Evolutionary conservation across 2,113 vertebrate genomes (phyloP).

Genomic region (Ia io): DNA sequence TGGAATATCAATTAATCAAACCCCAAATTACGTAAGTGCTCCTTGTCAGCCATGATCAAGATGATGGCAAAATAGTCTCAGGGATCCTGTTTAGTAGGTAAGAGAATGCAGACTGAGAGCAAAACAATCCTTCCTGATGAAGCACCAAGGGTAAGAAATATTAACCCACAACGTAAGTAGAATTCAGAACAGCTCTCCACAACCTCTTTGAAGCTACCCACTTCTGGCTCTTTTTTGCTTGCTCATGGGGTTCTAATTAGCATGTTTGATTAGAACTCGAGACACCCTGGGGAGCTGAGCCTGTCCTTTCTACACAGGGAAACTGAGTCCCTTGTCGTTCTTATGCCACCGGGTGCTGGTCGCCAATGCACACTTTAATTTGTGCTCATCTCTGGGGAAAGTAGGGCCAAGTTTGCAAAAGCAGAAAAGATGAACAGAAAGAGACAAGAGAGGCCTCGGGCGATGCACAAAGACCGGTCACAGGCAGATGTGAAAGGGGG

Average conservation of each 20-base stretch:
- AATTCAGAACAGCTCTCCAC: not conserved
- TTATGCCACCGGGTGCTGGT: not conserved
- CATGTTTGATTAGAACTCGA: slow-evolving; percentile 3
- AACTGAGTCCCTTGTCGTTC: slow-evolving; percentile 25
- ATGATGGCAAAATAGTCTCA: not conserved
- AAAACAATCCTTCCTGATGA: not conserved
- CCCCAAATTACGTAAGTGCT: not conserved
- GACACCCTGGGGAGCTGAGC: not conserved
- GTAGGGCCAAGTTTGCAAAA: slow-evolving; percentile 14
- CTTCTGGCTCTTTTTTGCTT: not conserved
- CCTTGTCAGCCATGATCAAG: not conserved
- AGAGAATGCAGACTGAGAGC: not conserved
- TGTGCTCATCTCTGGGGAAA: slow-evolving; percentile 6
- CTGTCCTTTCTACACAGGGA: not conserved
- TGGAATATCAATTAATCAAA: not conserved
- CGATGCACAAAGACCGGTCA: slow-evolving; percentile 25
- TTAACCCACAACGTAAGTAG: not conserved
- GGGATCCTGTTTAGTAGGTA: not conserved
- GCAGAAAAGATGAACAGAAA: not conserved
- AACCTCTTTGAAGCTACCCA: not conserved
- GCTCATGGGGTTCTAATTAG: not conserved
- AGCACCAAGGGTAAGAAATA: not conserved
- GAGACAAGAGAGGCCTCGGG: not conserved
- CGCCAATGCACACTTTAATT: not conserved
- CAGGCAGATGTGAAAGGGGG: slow-evolving; percentile 46